A percentile compares a stretch with the other conserved stretches of the same genome.
These are phyloP conservation scores for Murina feae DNA, from an alignment of 2,113 vertebrate genomes.

Conservation along the genomic window DNA sequence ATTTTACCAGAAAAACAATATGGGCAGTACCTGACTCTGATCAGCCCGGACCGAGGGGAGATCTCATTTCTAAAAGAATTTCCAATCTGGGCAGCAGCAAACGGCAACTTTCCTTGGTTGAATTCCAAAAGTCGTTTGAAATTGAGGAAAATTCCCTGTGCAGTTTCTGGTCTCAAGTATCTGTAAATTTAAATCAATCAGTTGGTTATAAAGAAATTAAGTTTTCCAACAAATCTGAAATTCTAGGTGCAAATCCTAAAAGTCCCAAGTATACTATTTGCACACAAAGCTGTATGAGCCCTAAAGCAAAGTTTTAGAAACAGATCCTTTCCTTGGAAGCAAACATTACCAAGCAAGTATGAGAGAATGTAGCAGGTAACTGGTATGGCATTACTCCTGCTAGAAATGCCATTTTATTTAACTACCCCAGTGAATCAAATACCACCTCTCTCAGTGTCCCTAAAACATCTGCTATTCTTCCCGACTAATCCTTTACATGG, in stretches of 20 bases:
- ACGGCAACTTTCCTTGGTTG: constrained; percentile 97
- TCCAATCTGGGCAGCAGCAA: constrained; percentile 98
- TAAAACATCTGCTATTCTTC: not conserved
- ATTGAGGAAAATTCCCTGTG: constrained; percentile 99
- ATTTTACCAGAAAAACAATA: not conserved
- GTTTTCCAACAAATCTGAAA: constrained; percentile 11
- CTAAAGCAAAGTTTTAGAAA: not conserved
- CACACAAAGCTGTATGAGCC: not conserved
- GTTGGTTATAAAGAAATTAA: not conserved
- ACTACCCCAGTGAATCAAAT: not conserved
- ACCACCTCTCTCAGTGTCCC: not conserved
- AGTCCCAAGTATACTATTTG: not conserved
- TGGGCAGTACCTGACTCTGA: constrained; percentile 91
- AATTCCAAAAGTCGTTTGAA: constrained; percentile 98
- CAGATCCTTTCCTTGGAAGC: not conserved
- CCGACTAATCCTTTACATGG: not conserved
- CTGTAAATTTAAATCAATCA: constrained; percentile 75
- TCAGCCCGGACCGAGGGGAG: constrained; percentile 97
- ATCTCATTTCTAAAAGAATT: constrained; percentile 99
- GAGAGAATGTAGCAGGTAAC: not conserved
- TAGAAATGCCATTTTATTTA: not conserved
- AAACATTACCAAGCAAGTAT: not conserved
- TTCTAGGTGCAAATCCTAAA: not conserved
- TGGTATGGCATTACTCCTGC: not conserved
- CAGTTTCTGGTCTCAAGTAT: constrained; percentile 97